These are phyloP conservation scores for Trachythela sp. DNA, from an alignment of 64 coral and sea anemone genomes.

Conservation along the genomic window DNA sequence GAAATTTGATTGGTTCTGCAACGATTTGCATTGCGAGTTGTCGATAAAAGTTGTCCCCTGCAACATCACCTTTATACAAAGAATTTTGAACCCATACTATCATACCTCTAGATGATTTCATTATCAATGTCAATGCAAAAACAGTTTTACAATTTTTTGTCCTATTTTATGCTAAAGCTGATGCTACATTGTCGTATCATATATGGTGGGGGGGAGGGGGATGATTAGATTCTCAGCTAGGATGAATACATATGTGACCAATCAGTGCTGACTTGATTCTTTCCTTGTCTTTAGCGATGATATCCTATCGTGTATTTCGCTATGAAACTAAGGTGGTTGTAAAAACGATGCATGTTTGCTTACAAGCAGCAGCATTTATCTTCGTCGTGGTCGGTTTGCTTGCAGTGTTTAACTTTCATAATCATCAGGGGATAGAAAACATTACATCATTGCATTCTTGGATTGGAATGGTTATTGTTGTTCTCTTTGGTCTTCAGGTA, in stretches of 20 bases:
- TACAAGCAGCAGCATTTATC: neutral
- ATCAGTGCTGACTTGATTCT: neutral
- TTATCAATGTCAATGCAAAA: no score
- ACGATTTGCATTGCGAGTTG: no score
- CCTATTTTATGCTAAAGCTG: no score
- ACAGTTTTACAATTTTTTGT: no score
- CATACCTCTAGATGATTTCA: no score
- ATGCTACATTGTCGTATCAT: no score
- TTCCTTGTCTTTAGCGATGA: neutral
- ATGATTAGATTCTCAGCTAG: no score
- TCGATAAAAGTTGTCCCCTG: no score
- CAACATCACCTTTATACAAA: no score
- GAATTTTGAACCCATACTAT: no score
- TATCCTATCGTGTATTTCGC: neutral
- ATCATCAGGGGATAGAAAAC: neutral
- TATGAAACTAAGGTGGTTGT: neutral
- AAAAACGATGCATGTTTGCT: neutral
- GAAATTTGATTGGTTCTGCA: no score
- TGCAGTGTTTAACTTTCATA: neutral
- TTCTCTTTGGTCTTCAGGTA: conserved; percentile 4
- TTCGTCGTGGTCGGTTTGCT: neutral
- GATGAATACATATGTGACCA: neutral
- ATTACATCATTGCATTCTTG: conserved; percentile 4
- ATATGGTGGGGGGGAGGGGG: no score
- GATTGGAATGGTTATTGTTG: conserved; percentile 14